Evolutionary conservation across 92 coral and sea anemone genomes (phyloP).

Genomic region (Bergia sp.): DNA sequence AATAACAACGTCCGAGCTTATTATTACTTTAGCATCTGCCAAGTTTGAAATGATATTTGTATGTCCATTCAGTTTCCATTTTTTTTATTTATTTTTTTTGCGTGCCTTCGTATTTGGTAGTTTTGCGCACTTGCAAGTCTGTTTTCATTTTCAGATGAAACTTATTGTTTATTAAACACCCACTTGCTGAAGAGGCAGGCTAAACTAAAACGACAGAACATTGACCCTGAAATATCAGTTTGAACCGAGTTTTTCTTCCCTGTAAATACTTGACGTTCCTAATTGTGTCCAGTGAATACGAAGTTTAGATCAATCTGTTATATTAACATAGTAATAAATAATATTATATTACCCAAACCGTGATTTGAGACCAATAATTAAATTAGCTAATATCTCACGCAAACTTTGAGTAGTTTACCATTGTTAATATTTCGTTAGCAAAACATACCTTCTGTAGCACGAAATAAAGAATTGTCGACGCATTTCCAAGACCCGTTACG

Average conservation of each 20-base stretch:
- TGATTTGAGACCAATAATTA: not conserved
- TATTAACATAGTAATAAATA: not conserved
- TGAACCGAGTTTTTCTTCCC: not conserved
- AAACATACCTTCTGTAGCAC: conserved; percentile 27
- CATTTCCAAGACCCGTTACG: conserved; percentile 6
- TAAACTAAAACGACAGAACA: not conserved
- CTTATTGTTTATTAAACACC: not conserved
- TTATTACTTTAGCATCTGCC: not conserved
- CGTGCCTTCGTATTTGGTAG: not conserved
- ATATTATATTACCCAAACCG: not conserved
- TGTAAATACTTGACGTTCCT: not conserved
- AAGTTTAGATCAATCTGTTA: not conserved
- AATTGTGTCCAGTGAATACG: not conserved
- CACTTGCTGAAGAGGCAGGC: not conserved
- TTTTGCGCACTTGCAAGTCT: not conserved
- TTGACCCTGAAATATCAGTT: not conserved
- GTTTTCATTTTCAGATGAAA: not conserved
- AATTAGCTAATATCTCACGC: not conserved
- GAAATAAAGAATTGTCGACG: conserved; percentile 14
- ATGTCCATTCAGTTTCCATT: not conserved
- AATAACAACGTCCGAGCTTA: not conserved
- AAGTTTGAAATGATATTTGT: too few relatives aligned
- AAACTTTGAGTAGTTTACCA: not conserved
- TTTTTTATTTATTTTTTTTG: not conserved
- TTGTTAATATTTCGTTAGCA: not conserved